These are phyloP conservation scores for Steinernema feltiae DNA, from an alignment of 1,140 invertebrate species.

Conservation along the genomic window DNA sequence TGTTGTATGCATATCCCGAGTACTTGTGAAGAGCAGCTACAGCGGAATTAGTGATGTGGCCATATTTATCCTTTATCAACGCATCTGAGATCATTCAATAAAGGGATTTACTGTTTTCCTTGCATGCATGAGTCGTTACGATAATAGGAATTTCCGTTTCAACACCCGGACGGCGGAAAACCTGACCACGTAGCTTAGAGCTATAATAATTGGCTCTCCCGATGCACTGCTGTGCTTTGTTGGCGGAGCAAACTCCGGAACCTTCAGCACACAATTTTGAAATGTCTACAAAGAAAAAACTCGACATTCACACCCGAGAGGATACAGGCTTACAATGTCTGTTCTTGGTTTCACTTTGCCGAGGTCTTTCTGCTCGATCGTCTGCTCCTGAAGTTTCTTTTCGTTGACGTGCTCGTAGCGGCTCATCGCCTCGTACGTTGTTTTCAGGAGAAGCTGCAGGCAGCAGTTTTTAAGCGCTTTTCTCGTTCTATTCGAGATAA, in stretches of 20 bases:
- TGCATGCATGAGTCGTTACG: not conserved
- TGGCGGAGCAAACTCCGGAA: slow-evolving; percentile 43
- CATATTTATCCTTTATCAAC: not conserved
- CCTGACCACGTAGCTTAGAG: slow-evolving; percentile 49
- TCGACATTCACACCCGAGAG: not conserved
- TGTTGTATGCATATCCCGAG: not conserved
- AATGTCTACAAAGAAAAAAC: slow-evolving; percentile 41
- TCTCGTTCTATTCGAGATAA: slow-evolving; percentile 43
- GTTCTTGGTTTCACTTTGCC: slow-evolving; percentile 42
- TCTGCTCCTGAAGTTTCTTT: slow-evolving; percentile 46
- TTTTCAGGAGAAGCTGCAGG: slow-evolving; percentile 48
- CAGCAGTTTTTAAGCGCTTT: slow-evolving; percentile 48
- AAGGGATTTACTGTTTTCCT: not conserved
- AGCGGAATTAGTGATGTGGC: not conserved
- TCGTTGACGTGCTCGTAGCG: slow-evolving; percentile 54
- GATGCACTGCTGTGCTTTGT: slow-evolving; percentile 35
- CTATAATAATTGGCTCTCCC: slow-evolving; percentile 44
- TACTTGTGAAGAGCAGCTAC: not conserved
- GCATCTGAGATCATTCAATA: not conserved
- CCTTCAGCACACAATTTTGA: slow-evolving; percentile 37
- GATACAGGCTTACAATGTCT: slow-evolving; percentile 38
- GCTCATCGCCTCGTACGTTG: slow-evolving; percentile 50
- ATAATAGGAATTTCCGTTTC: not conserved
- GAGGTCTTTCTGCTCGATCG: slow-evolving; percentile 36
- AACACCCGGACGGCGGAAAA: slow-evolving; percentile 39